Conservation (phyloP, 2,797 vertebrate genomes). For the Echiichthys vipera region DNA sequence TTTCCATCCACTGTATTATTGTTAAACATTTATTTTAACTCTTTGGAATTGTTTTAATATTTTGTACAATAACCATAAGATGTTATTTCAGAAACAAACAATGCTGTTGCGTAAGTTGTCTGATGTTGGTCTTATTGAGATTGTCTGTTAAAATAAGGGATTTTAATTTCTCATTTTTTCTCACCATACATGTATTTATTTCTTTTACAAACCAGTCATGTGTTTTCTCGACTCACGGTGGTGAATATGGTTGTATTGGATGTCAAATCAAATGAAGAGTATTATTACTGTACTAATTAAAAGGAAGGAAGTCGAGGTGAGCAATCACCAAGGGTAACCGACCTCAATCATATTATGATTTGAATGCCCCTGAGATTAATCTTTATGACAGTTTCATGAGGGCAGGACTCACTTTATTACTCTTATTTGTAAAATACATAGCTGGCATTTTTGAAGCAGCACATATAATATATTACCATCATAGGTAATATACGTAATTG, state of each 20-base stretch:
- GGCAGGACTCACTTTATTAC: neutral
- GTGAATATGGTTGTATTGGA: neutral
- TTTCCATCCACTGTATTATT: slow-evolving; percentile 45
- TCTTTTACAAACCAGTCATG: neutral
- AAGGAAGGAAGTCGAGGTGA: slow-evolving; percentile 7
- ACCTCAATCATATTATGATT: neutral
- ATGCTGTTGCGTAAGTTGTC: neutral
- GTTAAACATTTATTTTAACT: slow-evolving; percentile 15
- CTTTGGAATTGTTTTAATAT: slow-evolving; percentile 3
- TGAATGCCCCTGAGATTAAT: neutral
- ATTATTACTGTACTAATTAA: neutral
- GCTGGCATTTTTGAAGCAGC: neutral
- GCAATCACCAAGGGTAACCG: neutral
- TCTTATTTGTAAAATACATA: neutral
- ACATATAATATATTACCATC: neutral
- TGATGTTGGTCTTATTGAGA: neutral
- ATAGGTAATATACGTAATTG: neutral
- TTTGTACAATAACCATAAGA: neutral
- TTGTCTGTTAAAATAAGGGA: neutral
- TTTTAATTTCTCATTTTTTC: neutral
- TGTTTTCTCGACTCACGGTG: neutral
- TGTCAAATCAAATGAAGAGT: neutral
- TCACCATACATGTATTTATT: neutral
- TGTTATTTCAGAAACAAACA: neutral
- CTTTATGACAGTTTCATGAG: neutral